Percentiles rank a stretch among this genome's conserved stretches.
Conservation (phyloP, 2,113 vertebrate species). For the Pituophis catenifer region DNA sequence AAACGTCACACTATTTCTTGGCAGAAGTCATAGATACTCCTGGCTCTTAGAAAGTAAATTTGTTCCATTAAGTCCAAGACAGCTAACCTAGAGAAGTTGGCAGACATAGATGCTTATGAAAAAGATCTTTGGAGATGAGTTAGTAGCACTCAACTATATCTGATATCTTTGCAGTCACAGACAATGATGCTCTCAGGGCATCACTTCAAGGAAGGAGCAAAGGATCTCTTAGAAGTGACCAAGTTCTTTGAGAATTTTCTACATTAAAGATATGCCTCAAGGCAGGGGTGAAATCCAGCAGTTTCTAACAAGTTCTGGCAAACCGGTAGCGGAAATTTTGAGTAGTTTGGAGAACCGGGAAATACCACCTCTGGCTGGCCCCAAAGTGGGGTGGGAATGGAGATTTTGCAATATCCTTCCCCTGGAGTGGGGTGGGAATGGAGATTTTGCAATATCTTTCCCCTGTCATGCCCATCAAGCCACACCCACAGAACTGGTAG, state of each 20-base stretch:
- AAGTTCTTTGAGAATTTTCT: background rate
- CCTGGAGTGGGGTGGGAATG: too few species aligned
- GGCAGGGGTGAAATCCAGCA: background rate
- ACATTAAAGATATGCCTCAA: background rate
- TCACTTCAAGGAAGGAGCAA: background rate
- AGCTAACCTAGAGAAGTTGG: background rate
- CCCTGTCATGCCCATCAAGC: too few species aligned
- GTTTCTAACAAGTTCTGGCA: too few species aligned
- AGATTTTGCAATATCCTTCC: too few species aligned
- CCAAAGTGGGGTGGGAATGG: too few species aligned
- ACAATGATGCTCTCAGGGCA: background rate
- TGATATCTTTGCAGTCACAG: background rate
- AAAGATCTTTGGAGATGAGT: background rate
- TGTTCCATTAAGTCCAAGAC: background rate
- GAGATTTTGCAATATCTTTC: too few species aligned
- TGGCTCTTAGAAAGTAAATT: background rate
- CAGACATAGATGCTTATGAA: background rate
- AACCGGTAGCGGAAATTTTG: too few species aligned
- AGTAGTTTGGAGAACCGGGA: too few species aligned
- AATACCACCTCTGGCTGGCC: too few species aligned
- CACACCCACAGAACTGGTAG: too few species aligned
- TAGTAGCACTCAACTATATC: background rate
- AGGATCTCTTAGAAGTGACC: background rate
- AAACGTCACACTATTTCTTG: background rate
- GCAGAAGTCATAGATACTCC: background rate